Evolutionary conservation across 2,888 invertebrate genomes (phyloP), one percentile per base, ranked within the genome.

Genomic region (Allacma fusca): DNA sequence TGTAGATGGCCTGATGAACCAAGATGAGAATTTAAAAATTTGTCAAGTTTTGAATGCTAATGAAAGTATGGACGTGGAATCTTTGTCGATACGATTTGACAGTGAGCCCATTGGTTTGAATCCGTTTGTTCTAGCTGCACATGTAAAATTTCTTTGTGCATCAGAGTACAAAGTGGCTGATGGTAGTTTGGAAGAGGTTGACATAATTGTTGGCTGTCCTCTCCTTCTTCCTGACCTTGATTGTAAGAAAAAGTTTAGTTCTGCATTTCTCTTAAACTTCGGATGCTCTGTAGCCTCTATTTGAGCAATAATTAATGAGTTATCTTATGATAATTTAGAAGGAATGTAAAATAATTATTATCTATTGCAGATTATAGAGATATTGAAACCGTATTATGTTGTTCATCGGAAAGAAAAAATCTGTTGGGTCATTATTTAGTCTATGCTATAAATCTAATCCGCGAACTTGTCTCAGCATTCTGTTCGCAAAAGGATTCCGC

Each of bases 191-290:
- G 26, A 71, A 44, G 77, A 77, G 21, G 71, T 77, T 21, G 77
- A 77, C 34, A 72, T 77, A 19, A 77, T 77, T 23, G 24, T 77
- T n/a, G 77, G 77, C 1, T 77, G 77, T 29, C 77, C 77, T 5
- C 19, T 77, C 7, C 29, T 77, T 1, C 44, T 77, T 21, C 77
- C 77, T n/a, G 29, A 71, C 12, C 34, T 72, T 16, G 50, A 71
- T 19, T 43, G 77, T 77, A 72, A 72, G 43, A n/a, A n/a, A n/a
- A 34, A 1, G 1, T 9, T 62, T 21, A 50, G 16, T 70, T 44
- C 34, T 40, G 34, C 16, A 24, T 67, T 19, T 12, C 34, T 34
- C 34, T 40, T 34, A 40, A 26, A 16, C n/a, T 7, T 68, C 2
- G 26, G 24, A 64, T n/a, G n/a, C n/a, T n/a, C n/a, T n/a, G n/a